Evolutionary conservation across 2,113 vertebrate species (phyloP), one percentile per base, ranked within the genome.

Genomic region (Alces alces): DNA sequence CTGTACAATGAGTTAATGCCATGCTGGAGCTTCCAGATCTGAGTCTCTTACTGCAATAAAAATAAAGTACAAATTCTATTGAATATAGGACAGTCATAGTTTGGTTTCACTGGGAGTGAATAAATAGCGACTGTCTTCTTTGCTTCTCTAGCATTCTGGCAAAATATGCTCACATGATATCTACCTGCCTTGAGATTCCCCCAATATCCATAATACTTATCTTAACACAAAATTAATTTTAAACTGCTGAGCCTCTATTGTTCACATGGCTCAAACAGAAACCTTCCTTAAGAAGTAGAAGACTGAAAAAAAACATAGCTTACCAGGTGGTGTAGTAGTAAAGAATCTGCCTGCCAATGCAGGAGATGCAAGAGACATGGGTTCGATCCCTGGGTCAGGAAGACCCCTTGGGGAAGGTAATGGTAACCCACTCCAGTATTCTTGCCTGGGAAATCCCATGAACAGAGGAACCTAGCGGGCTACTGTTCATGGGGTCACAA

Each of bases 1-100:
- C 98, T 66, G 76, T 95, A 98, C 90, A 93, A 97, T 96, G 96
- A 97, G 95, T 98, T 98, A 98, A 98, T 97, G 96, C 0, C 1
- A 87, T 95, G 82, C 86, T 33, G 23, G 61, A 83, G 83, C 96
- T 91, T 97, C 91, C 50, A 83, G 60, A 98, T 97, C 91, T 97
- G 97, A 94, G 88, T 80, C 91, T 96, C 23, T 98, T 89, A 83
- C 86, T 88, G 57, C 97, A 97, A 66, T 98, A 91, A 98, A 98
- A 98, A 82, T n/a, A 91, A 92, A 95, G 50, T 28, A 92, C 84
- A 97, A 86, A 79, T 91, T 92, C 80, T 43, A 3, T 61, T 47
- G 58, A 88, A 96, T 64, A 87, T 3, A 19, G 64, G 43, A 0
- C 0, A 86, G 93, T 33, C 87, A 66, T 9, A 96, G 78, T 80